A percentile compares a stretch with the other conserved stretches of the same genome.
These are phyloP conservation scores for Drosophila nigromelanica DNA, from an alignment of 1,140 invertebrate genomes.

Conservation along the genomic window DNA sequence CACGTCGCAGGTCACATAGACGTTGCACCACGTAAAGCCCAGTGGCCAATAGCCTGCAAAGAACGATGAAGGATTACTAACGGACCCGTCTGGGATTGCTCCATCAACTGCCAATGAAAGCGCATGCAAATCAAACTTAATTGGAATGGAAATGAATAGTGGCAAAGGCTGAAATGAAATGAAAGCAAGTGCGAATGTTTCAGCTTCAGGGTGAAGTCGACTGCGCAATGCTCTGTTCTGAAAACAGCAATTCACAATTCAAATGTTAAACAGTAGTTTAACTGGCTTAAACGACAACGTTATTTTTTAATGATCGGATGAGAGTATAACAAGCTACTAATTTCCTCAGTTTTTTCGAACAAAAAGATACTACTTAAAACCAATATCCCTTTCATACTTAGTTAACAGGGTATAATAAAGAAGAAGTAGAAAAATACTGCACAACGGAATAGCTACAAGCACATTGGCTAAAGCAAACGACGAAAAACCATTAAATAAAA, in stretches of 20 bases:
- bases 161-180: neutral
- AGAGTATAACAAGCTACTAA: too few species aligned
- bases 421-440: neutral
- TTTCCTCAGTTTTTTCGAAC: too few species aligned
- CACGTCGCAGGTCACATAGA: slow-evolving; percentile 98
- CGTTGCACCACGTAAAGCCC: slow-evolving; percentile 93
- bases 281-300: too few species aligned
- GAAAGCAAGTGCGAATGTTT: neutral
- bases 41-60: slow-evolving; percentile 95
- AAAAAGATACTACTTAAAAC: too few species aligned
- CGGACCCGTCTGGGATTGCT: neutral
- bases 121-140: slow-evolving; percentile 38
- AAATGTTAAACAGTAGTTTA: too few species aligned
- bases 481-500: slow-evolving; percentile 17
- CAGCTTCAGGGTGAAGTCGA: too few species aligned
- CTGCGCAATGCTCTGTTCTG: too few species aligned
- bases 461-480: slow-evolving; percentile 1
- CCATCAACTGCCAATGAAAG: slow-evolving; percentile 30
- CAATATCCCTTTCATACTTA: neutral
- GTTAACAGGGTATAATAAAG: slow-evolving; percentile 12
- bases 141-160: slow-evolving; percentile 33
- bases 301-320: too few species aligned
- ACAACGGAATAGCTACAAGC: neutral
- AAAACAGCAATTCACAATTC: too few species aligned
- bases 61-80: slow-evolving; percentile 46